Evolutionary conservation across 2,113 vertebrate genomes (phyloP).

Genomic region (Petroica traversi): DNA sequence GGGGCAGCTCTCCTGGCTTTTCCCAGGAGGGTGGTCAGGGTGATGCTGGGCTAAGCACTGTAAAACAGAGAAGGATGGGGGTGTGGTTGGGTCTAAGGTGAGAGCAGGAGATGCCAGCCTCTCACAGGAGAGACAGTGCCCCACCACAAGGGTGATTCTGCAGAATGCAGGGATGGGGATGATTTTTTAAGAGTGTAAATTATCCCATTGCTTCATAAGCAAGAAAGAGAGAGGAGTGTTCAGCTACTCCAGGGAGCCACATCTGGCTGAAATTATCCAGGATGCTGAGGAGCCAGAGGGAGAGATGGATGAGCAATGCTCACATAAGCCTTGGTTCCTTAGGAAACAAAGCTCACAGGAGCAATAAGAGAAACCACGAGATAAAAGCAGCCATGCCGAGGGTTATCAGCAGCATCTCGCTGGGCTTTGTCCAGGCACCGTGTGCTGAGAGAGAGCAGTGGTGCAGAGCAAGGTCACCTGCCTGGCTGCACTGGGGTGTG

Average conservation of each 20-base stretch:
- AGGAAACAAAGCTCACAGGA: background rate
- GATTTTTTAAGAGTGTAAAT: background rate
- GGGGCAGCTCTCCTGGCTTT: background rate
- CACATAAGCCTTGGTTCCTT: background rate
- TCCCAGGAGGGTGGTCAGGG: background rate
- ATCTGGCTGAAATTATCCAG: background rate
- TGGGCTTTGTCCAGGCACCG: fast-evolving
- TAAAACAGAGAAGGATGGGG: background rate
- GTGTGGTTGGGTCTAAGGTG: background rate
- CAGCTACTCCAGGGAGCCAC: background rate
- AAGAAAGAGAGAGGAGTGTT: background rate
- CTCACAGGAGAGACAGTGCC: background rate
- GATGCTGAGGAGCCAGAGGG: background rate
- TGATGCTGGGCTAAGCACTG: background rate
- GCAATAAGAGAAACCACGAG: fast-evolving
- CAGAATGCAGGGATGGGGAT: background rate
- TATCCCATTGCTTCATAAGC: background rate
- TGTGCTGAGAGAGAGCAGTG: background rate
- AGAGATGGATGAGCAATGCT: background rate
- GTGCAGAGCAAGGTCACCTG: background rate
- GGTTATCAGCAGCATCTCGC: fast-evolving
- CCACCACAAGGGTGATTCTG: background rate
- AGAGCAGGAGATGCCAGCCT: background rate
- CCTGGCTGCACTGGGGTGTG: fast-evolving
- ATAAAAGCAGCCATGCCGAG: background rate